Evolutionary conservation across 2,113 vertebrate species (phyloP), one percentile per base, ranked within the genome.

Genomic region (Camelus bactrianus): DNA sequence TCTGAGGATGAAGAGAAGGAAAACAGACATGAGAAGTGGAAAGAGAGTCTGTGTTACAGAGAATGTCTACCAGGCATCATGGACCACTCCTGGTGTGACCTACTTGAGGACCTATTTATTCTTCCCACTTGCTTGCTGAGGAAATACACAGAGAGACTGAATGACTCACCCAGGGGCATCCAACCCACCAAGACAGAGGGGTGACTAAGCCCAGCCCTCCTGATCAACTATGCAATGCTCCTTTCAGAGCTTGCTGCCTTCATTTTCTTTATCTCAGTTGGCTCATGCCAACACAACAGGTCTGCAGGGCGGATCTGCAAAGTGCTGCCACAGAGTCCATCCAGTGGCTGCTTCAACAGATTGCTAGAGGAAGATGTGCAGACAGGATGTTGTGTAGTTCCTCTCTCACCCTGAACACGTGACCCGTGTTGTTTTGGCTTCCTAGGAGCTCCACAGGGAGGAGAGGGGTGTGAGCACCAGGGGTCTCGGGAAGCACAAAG

Each of bases 211-310:
- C 67, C 6, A 35, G 42, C 48, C 81, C 22, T 97, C 32, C 17
- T n/a, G 54, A 54, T 13, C 65, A 50, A 82, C 69, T 73, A 0
- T 0, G 0, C 6, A 0, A 0, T 3, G 17, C 81, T 46, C 32
- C 9, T 73, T 52, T 46, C 32, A 80, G 0, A 89, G 54, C 65
- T 8, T 26, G 26, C 17, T 58, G 32, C 48, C 38, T 42, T 76
- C 38, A 3, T 28, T 17, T 20, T 1, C 48, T 20, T 42, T 1
- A n/a, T 12, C 20, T 81, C 7, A 0, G 30, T 35, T 16, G n/a
- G 16, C 72, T 4, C 13, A 9, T 6, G n/a, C 19, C 22, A 62
- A 64, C 38, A 38, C 32, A 24, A 24, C 26, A 76, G 0, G 6
- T n/a, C 28, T 28, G 19, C n/a, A 9, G 54, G 35, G 15, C 5